Conservation (phyloP, 2,113 vertebrate species). For the Calonectris borealis region DNA sequence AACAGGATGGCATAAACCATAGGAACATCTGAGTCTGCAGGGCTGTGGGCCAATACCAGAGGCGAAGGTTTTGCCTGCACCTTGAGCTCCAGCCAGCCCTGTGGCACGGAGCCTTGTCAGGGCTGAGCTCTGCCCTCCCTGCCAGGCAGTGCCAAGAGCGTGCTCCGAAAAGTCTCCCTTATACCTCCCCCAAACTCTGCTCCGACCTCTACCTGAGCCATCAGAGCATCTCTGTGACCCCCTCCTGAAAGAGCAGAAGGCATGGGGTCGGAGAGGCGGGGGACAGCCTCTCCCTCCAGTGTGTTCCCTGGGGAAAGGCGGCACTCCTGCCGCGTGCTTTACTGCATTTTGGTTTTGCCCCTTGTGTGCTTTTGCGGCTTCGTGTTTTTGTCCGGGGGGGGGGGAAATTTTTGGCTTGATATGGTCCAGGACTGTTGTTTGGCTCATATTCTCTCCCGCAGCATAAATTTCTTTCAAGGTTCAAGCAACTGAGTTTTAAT, state of each 20-base stretch:
- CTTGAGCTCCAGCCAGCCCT: not conserved
- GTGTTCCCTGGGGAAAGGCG: not conserved
- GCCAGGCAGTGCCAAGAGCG: rapidly evolving
- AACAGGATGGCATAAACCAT: slow-evolving; percentile 37
- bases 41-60: not conserved
- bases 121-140: not conserved
- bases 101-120: not conserved
- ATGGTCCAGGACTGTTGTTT: not conserved
- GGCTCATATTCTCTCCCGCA: not conserved
- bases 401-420: not conserved
- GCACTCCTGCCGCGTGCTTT: not conserved
- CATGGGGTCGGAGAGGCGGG: rapidly evolving
- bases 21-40: not conserved
- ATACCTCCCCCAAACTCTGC: not conserved
- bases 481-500: not conserved
- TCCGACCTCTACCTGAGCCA: not conserved
- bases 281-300: not conserved
- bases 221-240: not conserved
- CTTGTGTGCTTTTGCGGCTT: not conserved
- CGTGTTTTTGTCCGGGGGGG: not conserved
- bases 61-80: not conserved
- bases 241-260: rapidly evolving
- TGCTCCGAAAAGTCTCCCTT: not conserved
- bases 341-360: not conserved
- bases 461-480: not conserved